A percentile compares a stretch with the other conserved stretches of the same genome.
phyloP scores from a whole-genome alignment of 2,797 vertebrate species.

The Knipowitschia caucasica region DNA sequence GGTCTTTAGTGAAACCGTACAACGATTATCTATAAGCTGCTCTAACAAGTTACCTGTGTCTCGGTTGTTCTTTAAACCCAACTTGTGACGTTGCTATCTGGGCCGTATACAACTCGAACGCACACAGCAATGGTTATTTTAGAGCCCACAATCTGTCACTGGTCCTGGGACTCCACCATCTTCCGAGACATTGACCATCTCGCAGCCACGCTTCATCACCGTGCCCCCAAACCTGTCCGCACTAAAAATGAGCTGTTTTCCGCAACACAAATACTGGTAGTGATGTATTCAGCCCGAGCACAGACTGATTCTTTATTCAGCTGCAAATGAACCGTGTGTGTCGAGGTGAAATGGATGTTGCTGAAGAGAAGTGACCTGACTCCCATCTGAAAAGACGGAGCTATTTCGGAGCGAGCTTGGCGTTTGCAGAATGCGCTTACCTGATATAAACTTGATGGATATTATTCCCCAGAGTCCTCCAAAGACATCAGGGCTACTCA shows the following conservation, averaged over 20 bases:
- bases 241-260: neutral
- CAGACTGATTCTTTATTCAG: neutral
- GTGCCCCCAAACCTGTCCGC: neutral
- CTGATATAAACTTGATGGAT: constrained; percentile 33
- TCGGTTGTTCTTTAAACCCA: neutral
- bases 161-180: neutral
- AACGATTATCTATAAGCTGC: too few relatives aligned
- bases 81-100: neutral
- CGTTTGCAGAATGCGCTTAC: constrained; percentile 16
- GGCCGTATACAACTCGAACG: neutral
- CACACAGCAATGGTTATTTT: neutral
- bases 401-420: constrained; percentile 8
- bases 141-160: neutral
- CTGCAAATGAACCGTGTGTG: neutral
- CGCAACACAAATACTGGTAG: neutral
- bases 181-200: neutral
- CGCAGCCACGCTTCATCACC: neutral
- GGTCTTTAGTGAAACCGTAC: too few relatives aligned
- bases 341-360: neutral
- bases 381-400: constrained; percentile 18
- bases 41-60: too few relatives aligned
- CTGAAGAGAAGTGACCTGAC: constrained; percentile 9
- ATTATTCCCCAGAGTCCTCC: constrained; percentile 25
- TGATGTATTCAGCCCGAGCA: neutral
- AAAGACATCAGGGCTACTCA: constrained; percentile 38